Base-by-base conservation (phyloP, 2,888 invertebrate species). In the Cheilosia grossa region DNA sequence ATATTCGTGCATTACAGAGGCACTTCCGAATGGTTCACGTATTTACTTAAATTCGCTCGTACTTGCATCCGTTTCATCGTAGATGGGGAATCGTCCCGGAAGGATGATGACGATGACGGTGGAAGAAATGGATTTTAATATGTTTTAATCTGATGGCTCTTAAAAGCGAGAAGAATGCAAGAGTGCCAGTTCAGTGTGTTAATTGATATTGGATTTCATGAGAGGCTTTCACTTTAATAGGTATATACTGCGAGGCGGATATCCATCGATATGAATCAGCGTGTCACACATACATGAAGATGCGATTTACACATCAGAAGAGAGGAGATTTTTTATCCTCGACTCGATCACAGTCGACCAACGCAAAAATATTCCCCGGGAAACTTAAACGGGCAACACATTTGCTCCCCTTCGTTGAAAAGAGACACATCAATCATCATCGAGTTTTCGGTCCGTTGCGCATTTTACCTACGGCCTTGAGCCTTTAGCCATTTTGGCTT, bases 141-240 rank as follows among this genome's bases (percentile, higher is more conserved):
- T 30, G 24, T 61, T 66, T 79, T 79, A 79, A 83, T 79, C 69
- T 79, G 64, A 79, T 80, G 70, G 70, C 64, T 74, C 64, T 79
- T 69, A 58, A 67, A 59, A 64, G 49, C 58, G 21, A 51, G 59
- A 44, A 69, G 24, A 4, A 1, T 6, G 44, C n/a, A 10, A 24
- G 30, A 30, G 42, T 17, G 21, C 13, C 37, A 37, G 37, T 37
- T 37, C 15, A 19, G 5, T 13, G 13, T 4, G 5, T n/a, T 19
- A 80, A 75, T 75, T 42, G 44, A 63, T 78, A 66, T 66, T 37
- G 42, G 66, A 77, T 49, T 78, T 37, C 37, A 37, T 67, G 42
- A 21, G 21, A 24, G 19, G 27, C 49, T 27, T 19, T 17, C 19
- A 19, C 70, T 61, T 66, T 77, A 37, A 70, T 53, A 24, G 19